A percentile compares a stretch with the other conserved stretches of the same genome.
phyloP scores from a whole-genome alignment of 1,140 invertebrate species.

The Ceratina japonica region DNA sequence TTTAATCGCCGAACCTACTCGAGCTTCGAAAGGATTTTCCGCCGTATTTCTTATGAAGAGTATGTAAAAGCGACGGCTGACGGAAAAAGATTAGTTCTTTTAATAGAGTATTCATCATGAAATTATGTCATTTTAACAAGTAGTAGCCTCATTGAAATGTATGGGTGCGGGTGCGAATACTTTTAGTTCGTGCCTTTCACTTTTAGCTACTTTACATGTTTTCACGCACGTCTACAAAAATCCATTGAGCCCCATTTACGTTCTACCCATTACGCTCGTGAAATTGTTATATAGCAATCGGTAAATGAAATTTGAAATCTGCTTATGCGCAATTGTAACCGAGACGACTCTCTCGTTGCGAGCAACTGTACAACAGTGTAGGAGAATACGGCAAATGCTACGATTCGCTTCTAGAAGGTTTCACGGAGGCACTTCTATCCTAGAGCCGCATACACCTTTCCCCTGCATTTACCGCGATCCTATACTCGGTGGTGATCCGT shows the following conservation, averaged over 20 bases:
- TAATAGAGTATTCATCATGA: neutral
- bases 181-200: slow-evolving; percentile 19
- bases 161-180: neutral
- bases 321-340: neutral
- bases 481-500: slow-evolving; percentile 8
- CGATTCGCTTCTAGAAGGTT: slow-evolving; percentile 26
- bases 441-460: slow-evolving; percentile 32
- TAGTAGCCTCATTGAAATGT: neutral
- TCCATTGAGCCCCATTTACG: neutral
- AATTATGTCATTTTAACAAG: neutral
- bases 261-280: neutral
- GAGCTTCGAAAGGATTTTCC: no score
- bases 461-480: slow-evolving; percentile 15
- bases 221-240: neutral
- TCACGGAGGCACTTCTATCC: slow-evolving; percentile 26
- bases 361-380: neutral
- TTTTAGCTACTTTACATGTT: slow-evolving; percentile 12
- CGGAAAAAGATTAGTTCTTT: neutral
- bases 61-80: no score
- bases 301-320: neutral
- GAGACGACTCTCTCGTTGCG: neutral
- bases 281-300: no score
- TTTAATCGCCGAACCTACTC: no score
- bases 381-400: neutral
- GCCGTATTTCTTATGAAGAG: no score